Conservation (phyloP, 2,888 invertebrate species). For the Campopleginae sp. region DNA sequence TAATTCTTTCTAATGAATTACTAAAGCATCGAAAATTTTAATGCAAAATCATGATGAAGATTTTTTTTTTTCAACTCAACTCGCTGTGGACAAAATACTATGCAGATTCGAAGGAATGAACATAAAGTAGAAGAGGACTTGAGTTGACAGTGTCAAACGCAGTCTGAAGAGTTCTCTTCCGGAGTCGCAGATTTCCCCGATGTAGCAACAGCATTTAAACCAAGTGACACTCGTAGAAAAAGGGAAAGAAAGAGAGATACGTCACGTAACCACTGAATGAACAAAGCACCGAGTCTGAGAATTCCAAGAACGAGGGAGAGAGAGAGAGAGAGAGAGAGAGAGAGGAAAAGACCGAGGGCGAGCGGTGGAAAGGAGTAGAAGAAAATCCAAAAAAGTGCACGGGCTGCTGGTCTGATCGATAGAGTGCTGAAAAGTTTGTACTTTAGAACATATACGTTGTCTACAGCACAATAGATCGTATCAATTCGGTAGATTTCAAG, state of each 20-base stretch:
- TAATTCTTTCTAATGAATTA: too few relatives aligned
- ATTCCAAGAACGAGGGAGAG: background rate
- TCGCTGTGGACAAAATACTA: background rate
- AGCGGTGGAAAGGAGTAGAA: background rate
- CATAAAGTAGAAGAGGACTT: slow-evolving; percentile 31
- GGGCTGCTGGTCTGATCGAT: slow-evolving; percentile 44
- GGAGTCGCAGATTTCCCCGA: slow-evolving; percentile 49
- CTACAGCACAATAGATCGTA: slow-evolving; percentile 19
- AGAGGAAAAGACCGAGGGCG: background rate
- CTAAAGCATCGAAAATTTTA: too few relatives aligned
- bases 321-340: background rate
- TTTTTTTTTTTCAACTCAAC: too few relatives aligned
- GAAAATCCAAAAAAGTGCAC: slow-evolving; percentile 18
- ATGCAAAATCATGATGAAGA: too few relatives aligned
- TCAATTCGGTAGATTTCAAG: slow-evolving; percentile 32
- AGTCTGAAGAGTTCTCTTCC: slow-evolving; percentile 49
- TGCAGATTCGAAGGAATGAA: slow-evolving; percentile 11
- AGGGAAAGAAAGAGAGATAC: slow-evolving; percentile 41
- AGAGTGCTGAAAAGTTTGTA: slow-evolving; percentile 47
- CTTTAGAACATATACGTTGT: slow-evolving; percentile 32
- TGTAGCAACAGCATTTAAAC: slow-evolving; percentile 31
- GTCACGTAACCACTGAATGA: slow-evolving; percentile 53
- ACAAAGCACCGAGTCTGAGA: slow-evolving; percentile 42
- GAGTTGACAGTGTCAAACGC: slow-evolving; percentile 33
- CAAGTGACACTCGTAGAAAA: slow-evolving; percentile 57